Evolutionary conservation across 2,113 vertebrate species (phyloP).

Genomic region (Crotalus viridis): DNA sequence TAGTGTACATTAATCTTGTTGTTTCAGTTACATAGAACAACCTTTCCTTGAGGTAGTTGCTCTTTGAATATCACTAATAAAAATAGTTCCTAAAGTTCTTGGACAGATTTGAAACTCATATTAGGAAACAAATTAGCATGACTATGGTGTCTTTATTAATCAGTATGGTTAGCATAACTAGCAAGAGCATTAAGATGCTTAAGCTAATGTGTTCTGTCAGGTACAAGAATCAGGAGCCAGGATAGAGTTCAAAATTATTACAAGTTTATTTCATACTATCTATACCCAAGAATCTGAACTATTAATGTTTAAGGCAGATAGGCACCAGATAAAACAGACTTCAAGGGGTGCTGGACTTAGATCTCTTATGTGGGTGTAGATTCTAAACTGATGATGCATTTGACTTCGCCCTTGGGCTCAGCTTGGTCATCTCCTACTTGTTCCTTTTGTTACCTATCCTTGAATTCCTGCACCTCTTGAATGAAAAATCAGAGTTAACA

Average conservation of each 20-base stretch:
- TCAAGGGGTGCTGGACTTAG: background rate
- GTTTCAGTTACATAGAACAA: background rate
- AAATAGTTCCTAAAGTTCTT: background rate
- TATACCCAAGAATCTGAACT: background rate
- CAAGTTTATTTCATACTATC: background rate
- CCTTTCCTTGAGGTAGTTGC: background rate
- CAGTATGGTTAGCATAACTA: background rate
- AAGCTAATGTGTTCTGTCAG: background rate
- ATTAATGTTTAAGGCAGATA: background rate
- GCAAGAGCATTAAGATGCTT: background rate
- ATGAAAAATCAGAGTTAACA: background rate
- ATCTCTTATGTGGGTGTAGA: background rate
- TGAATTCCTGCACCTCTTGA: background rate
- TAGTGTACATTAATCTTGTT: background rate
- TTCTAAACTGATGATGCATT: background rate
- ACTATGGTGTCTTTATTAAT: too few relatives aligned
- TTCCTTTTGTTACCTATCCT: background rate
- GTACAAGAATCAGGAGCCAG: background rate
- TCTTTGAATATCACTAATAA: background rate
- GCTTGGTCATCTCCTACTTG: background rate
- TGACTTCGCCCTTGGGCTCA: background rate
- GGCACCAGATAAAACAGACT: background rate
- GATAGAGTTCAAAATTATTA: background rate
- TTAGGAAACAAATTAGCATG: background rate
- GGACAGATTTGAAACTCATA: background rate